Conservation (phyloP, 1,140 invertebrate genomes). For the Drosophila saltans region DNA sequence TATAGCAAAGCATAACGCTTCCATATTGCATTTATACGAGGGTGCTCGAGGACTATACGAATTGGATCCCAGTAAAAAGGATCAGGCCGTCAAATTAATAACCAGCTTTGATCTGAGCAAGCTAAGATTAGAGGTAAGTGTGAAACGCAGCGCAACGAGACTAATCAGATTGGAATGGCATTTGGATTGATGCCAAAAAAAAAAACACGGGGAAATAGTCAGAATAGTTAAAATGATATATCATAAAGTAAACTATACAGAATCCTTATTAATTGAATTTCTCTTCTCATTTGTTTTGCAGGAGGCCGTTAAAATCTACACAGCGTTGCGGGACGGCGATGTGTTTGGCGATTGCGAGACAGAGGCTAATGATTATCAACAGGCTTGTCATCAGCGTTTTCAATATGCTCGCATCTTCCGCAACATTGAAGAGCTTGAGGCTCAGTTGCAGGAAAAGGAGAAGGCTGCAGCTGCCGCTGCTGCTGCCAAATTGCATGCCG, state of each 20-base stretch:
- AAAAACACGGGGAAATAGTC: no score
- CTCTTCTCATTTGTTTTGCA: constrained; percentile 79
- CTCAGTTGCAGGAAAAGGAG: constrained; percentile 69
- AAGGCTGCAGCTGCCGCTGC: constrained; percentile 45
- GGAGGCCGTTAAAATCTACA: constrained; percentile 91
- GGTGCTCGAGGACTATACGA: constrained; percentile 72
- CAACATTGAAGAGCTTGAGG: constrained; percentile 69
- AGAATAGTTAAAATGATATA: no score
- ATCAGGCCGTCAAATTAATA: constrained; percentile 73
- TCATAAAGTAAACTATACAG: neutral
- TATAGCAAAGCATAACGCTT: constrained; percentile 76
- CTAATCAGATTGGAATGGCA: no score
- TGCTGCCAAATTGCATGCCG: constrained; percentile 65
- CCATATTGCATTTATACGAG: constrained; percentile 78
- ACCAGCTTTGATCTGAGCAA: constrained; percentile 68
- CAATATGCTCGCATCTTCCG: constrained; percentile 89
- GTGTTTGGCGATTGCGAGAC: constrained; percentile 85
- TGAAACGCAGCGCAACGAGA: neutral
- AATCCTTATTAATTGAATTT: neutral
- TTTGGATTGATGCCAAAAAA: no score
- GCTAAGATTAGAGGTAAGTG: constrained; percentile 69
- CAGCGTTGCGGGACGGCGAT: constrained; percentile 89
- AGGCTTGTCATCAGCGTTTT: constrained; percentile 89
- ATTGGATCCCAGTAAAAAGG: constrained; percentile 71
- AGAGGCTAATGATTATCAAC: constrained; percentile 88